These are phyloP conservation scores for Microtus ochrogaster DNA, from an alignment of 2,113 vertebrate species.

Conservation along the genomic window DNA sequence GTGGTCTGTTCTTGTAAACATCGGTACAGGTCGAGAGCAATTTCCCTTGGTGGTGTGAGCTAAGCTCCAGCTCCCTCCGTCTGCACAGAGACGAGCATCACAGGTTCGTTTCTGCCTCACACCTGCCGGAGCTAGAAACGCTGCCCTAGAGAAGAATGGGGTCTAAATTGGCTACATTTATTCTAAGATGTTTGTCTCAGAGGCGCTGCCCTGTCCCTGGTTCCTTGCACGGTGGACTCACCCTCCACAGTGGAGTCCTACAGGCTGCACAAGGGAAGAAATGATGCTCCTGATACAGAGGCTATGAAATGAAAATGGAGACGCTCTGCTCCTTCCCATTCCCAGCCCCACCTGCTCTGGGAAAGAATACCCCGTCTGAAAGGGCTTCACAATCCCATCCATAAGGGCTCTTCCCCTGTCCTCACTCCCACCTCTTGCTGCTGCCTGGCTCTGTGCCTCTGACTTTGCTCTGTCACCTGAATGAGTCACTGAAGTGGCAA, in stretches of 20 bases:
- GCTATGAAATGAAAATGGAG: neutral
- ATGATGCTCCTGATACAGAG: neutral
- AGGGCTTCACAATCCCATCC: neutral
- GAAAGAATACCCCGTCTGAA: neutral
- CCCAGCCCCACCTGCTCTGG: neutral
- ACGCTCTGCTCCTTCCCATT: neutral
- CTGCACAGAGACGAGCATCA: neutral
- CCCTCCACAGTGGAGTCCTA: neutral
- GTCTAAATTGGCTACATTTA: slow-evolving; percentile 39
- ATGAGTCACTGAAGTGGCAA: slow-evolving; percentile 53
- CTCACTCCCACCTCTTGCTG: neutral
- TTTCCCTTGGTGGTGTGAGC: slow-evolving; percentile 23
- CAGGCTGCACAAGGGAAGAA: neutral
- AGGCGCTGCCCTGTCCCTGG: neutral
- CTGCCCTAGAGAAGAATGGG: slow-evolving; percentile 11
- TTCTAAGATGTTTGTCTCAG: slow-evolving; percentile 16
- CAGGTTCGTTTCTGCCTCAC: neutral
- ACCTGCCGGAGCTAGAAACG: neutral
- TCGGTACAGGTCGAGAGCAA: slow-evolving; percentile 70
- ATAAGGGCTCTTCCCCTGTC: neutral
- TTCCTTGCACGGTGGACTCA: neutral
- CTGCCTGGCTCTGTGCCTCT: slow-evolving; percentile 24
- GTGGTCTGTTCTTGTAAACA: slow-evolving; percentile 86
- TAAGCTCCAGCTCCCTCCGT: neutral
- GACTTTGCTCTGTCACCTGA: neutral